Evolutionary conservation across 2,888 invertebrate genomes (phyloP).

Genomic region (Dyspetes luteomarginatus): DNA sequence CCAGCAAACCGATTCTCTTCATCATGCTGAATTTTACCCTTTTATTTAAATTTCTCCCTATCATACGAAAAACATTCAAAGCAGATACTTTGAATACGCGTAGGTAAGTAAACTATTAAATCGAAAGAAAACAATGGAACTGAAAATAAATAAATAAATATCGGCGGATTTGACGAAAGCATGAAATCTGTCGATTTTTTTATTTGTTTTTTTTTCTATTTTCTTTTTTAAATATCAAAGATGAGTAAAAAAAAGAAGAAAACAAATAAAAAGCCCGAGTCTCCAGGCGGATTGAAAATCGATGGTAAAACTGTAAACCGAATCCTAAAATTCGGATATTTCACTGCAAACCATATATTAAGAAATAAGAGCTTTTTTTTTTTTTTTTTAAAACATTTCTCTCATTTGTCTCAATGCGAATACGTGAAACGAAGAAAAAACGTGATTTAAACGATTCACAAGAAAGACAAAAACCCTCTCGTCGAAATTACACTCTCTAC

Average conservation of each 20-base stretch:
- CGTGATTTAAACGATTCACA: neutral
- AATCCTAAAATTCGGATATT: constrained; percentile 53
- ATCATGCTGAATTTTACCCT: constrained; percentile 18
- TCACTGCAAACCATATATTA: constrained; percentile 64
- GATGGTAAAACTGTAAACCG: constrained; percentile 62
- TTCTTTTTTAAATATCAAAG: neutral
- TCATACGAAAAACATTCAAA: constrained; percentile 19
- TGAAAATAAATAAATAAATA: constrained; percentile 27
- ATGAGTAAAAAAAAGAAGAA: neutral
- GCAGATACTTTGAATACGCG: constrained; percentile 55
- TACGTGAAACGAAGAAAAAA: neutral
- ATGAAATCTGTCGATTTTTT: no score
- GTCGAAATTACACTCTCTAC: constrained; percentile 14
- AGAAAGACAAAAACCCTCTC: constrained; percentile 15
- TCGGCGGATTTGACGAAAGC: no score
- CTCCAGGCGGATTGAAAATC: neutral
- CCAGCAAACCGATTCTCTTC: constrained; percentile 56
- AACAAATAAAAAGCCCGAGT: neutral
- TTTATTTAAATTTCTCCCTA: neutral
- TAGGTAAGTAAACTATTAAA: constrained; percentile 39
- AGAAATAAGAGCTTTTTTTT: constrained; percentile 29
- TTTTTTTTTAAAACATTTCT: neutral
- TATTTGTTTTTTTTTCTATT: neutral
- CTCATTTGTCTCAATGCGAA: constrained; percentile 33
- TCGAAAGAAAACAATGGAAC: constrained; percentile 54